These are phyloP conservation scores for Mnemiopsis leidyi DNA, from an alignment of 37 sponge, comb jelly and placozoan genomes.

Conservation along the genomic window DNA sequence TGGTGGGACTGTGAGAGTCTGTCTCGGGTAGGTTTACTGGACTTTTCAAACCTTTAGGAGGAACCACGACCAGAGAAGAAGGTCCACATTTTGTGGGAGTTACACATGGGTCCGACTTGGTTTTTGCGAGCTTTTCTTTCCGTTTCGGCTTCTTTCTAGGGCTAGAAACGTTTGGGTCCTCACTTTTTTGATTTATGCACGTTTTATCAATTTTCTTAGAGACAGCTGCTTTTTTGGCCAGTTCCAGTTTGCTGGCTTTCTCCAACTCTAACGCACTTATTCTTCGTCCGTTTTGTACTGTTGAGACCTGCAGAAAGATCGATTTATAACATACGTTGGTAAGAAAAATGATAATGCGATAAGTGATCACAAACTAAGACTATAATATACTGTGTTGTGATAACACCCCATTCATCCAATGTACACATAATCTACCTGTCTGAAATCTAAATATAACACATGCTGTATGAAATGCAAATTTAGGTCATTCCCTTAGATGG, in stretches of 20 bases:
- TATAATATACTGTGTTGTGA: too few species aligned
- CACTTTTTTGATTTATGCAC: background rate
- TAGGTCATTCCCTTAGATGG: too few species aligned
- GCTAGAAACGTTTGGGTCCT: background rate
- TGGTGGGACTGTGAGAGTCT: background rate
- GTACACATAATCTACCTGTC: too few species aligned
- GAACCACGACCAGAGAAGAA: background rate
- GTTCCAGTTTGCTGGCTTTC: background rate
- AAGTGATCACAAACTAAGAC: too few species aligned
- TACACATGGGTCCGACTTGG: background rate
- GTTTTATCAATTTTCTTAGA: background rate
- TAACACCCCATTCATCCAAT: too few species aligned
- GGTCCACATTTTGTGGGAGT: background rate
- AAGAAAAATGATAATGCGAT: too few species aligned
- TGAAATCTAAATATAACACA: too few species aligned
- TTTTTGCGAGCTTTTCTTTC: background rate
- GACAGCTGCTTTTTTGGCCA: background rate
- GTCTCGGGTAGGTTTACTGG: background rate
- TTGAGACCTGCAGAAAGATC: background rate
- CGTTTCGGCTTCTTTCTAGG: conserved; percentile 6
- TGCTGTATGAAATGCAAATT: too few species aligned
- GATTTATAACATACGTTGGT: too few species aligned
- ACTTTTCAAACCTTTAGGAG: background rate
- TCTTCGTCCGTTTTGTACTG: background rate
- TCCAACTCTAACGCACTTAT: background rate